These are phyloP conservation scores for Pseudorhombus dupliciocellatus DNA, from an alignment of 2,113 vertebrate genomes.

Conservation along the genomic window DNA sequence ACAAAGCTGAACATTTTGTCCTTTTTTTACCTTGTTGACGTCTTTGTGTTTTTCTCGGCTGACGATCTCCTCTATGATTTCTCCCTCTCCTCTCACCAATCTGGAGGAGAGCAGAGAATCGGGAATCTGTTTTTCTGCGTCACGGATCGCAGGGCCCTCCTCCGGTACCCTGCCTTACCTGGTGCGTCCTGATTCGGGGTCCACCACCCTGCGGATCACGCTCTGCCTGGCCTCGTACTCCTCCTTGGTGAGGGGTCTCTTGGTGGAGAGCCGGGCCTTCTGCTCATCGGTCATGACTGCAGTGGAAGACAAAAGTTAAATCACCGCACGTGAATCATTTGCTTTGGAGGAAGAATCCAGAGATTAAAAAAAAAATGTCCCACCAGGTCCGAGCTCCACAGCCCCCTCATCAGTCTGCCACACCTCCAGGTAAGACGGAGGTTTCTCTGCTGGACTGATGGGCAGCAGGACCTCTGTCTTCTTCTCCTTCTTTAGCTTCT, in stretches of 20 bases:
- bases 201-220: conserved; percentile 89
- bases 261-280: conserved; percentile 92
- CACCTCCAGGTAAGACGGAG: conserved; percentile 82
- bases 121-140: neutral
- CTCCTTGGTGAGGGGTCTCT: conserved; percentile 96
- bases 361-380: conserved; percentile 3
- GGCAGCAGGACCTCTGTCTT: conserved; percentile 45
- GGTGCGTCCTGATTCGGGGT: conserved; percentile 91
- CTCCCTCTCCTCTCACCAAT: conserved; percentile 94
- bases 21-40: conserved; percentile 89
- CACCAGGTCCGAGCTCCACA: conserved; percentile 88
- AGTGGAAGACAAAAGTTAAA: conserved; percentile 13
- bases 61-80: conserved; percentile 96
- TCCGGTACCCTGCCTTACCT: conserved; percentile 77
- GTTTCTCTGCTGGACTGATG: conserved; percentile 33
- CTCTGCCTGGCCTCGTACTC: conserved; percentile 96
- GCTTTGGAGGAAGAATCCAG: no score
- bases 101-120: conserved; percentile 68
- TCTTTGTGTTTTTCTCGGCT: conserved; percentile 93
- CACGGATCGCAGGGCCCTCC: no score
- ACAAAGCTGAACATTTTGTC: neutral
- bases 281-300: conserved; percentile 95
- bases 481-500: conserved; percentile 59
- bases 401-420: conserved; percentile 85
- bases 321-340: no score